phyloP scores from a whole-genome alignment of 2,113 vertebrate species.

The Ictalurus furcatus region DNA sequence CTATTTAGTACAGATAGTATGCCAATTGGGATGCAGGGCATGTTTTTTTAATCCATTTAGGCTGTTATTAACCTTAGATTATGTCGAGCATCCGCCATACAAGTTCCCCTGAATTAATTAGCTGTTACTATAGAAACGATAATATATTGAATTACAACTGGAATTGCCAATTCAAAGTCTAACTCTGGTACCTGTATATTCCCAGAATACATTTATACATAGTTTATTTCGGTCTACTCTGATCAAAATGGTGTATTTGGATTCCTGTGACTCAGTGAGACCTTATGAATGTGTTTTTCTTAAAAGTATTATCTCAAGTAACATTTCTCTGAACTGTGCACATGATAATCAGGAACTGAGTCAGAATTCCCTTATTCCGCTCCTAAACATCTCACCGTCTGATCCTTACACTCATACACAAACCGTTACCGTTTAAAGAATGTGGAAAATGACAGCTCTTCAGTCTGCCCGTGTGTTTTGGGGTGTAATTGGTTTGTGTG shows the following conservation, averaged over 20 bases:
- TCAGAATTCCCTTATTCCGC: background rate
- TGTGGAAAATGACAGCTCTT: background rate
- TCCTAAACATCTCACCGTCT: background rate
- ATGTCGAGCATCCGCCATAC: background rate
- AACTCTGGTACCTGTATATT: background rate
- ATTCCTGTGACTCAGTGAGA: background rate
- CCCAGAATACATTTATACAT: too few relatives aligned
- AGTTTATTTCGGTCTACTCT: background rate
- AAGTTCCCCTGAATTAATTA: background rate
- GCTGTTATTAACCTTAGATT: background rate
- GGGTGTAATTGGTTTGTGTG: conserved; percentile 42
- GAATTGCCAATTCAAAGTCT: background rate
- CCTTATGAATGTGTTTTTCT: background rate
- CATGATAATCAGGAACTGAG: background rate
- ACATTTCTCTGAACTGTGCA: background rate
- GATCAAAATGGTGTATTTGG: background rate
- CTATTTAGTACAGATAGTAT: too few relatives aligned
- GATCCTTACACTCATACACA: background rate
- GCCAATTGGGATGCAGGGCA: too few relatives aligned
- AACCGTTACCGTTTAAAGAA: background rate
- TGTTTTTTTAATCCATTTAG: background rate
- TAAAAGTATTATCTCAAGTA: background rate
- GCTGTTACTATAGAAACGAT: background rate
- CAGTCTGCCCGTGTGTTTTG: conserved; percentile 3
- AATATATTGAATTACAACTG: background rate